Evolutionary conservation across 2,888 invertebrate species (phyloP).

Genomic region (Augiades crinisus): DNA sequence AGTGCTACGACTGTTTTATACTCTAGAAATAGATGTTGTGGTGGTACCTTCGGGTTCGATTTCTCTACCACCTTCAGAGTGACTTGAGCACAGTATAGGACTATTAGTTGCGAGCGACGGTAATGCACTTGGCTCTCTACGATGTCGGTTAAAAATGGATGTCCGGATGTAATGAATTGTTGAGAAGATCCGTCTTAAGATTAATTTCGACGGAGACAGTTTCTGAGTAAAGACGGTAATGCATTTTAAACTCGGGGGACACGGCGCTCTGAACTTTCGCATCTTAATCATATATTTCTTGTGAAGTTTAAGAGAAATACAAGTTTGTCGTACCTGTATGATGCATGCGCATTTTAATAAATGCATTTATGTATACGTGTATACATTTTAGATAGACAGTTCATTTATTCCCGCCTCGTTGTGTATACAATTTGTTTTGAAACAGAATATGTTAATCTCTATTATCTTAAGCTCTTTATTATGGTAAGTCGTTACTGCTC

Average conservation of each 20-base stretch:
- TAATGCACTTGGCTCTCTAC: background rate
- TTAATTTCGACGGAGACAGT: conserved; percentile 5
- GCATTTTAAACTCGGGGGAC: background rate
- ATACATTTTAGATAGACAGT: too few species aligned
- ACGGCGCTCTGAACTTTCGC: background rate
- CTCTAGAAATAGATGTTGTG: too few species aligned
- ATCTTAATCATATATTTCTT: conserved; percentile 4
- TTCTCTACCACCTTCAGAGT: too few species aligned
- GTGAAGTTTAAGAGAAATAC: background rate
- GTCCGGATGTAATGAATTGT: conserved; percentile 3
- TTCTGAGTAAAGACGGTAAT: conserved; percentile 2
- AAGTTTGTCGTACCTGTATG: background rate
- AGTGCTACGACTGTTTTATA: too few species aligned
- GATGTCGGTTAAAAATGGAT: background rate
- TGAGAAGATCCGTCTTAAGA: conserved; percentile 3
- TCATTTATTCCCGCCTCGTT: too few species aligned
- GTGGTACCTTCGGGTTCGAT: too few species aligned
- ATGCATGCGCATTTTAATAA: background rate
- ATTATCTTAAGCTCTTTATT: too few species aligned
- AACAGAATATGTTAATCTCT: too few species aligned
- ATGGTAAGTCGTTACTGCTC: too few species aligned
- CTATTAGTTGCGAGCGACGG: too few species aligned
- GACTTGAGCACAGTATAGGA: too few species aligned
- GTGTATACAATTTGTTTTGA: too few species aligned
- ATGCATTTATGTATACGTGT: background rate